These are phyloP conservation scores for Crotophaga sulcirostris DNA, from an alignment of 2,113 vertebrate genomes.

Conservation along the genomic window DNA sequence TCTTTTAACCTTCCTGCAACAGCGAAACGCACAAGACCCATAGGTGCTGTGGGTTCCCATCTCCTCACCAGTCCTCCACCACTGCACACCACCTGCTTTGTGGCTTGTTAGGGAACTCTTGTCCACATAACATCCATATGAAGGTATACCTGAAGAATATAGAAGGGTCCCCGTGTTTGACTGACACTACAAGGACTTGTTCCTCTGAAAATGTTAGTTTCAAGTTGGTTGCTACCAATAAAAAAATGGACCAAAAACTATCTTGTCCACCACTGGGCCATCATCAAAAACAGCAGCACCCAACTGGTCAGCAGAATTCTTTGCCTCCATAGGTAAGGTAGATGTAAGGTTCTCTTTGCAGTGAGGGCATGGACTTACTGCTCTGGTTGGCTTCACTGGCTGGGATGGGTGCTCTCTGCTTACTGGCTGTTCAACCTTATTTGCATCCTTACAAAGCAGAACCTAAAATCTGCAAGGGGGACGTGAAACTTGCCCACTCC, in stretches of 20 bases:
- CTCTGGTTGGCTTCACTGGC: neutral
- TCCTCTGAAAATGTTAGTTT: neutral
- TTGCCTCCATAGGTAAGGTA: neutral
- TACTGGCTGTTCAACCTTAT: neutral
- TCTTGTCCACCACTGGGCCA: too few species aligned
- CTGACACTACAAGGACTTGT: neutral
- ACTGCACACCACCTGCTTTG: neutral
- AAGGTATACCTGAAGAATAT: neutral
- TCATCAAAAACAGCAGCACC: neutral
- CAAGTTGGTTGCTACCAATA: neutral
- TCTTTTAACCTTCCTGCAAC: neutral
- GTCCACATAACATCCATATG: neutral
- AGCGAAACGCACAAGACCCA: neutral
- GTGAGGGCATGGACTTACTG: accelerated
- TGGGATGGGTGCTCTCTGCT: neutral
- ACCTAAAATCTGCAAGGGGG: neutral
- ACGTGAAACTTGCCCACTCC: neutral
- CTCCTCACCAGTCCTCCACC: neutral
- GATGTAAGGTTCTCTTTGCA: neutral
- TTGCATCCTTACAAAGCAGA: neutral
- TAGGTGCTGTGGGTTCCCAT: neutral
- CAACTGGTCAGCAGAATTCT: neutral
- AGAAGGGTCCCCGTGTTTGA: neutral
- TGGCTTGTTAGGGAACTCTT: neutral
- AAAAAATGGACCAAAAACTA: neutral